These are phyloP conservation scores for Scelioninae gen. 1 DNA, from an alignment of 2,888 invertebrate species.

Conservation along the genomic window DNA sequence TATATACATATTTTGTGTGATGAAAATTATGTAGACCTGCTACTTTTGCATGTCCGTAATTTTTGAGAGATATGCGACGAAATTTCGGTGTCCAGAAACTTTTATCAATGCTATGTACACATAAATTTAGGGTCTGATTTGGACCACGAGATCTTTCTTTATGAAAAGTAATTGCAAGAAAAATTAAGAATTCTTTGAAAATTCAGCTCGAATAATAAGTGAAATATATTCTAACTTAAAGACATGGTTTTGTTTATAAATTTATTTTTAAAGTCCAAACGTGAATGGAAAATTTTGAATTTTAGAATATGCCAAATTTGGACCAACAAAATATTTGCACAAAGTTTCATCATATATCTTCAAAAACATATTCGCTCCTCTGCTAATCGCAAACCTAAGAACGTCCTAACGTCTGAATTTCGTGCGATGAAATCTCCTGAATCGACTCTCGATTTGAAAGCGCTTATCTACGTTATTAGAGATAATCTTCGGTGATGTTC, in stretches of 20 bases:
- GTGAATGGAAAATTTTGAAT: too few species aligned
- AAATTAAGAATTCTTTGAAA: too few species aligned
- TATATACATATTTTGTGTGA: slow-evolving; percentile 64
- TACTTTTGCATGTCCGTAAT: slow-evolving; percentile 5
- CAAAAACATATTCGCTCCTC: slow-evolving; percentile 1
- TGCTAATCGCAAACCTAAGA: slow-evolving; percentile 47
- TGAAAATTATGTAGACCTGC: slow-evolving; percentile 48
- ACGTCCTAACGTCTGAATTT: slow-evolving; percentile 54
- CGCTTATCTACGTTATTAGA: slow-evolving; percentile 61
- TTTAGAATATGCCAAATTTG: too few species aligned
- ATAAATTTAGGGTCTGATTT: too few species aligned
- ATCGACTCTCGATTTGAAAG: slow-evolving; percentile 69
- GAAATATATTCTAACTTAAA: too few species aligned
- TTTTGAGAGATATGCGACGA: background rate
- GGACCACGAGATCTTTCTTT: too few species aligned
- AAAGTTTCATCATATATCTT: background rate
- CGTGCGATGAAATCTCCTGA: slow-evolving; percentile 66
- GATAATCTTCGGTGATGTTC: slow-evolving; percentile 62
- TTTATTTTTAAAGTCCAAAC: too few species aligned
- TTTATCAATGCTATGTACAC: slow-evolving; percentile 42
- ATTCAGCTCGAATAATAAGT: too few species aligned
- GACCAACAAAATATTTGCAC: background rate
- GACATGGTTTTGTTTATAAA: too few species aligned
- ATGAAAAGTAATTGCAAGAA: too few species aligned
- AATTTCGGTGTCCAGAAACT: slow-evolving; percentile 1